Evolutionary conservation across 2,797 vertebrate species (phyloP).

Genomic region (Percopsis omiscomaycus): DNA sequence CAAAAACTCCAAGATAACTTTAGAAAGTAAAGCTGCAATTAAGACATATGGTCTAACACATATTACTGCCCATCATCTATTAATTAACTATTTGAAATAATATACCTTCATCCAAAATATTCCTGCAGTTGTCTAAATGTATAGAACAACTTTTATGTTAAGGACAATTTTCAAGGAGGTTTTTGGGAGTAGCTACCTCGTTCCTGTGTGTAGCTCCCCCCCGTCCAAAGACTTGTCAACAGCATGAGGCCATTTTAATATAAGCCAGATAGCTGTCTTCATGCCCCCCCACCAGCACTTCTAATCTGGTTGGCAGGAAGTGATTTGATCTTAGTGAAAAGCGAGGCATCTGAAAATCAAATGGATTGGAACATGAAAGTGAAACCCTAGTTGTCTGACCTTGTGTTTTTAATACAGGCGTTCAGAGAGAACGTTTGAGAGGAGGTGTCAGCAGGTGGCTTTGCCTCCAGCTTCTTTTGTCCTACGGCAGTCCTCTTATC

Average conservation of each 20-base stretch:
- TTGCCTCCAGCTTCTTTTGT: constrained; percentile 40
- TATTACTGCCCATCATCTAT: too few species aligned
- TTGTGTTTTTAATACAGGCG: constrained; percentile 46
- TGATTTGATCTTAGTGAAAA: constrained; percentile 67
- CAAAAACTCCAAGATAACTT: constrained; percentile 37
- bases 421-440: constrained; percentile 36
- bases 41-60: background rate
- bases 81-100: too few species aligned
- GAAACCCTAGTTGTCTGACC: constrained; percentile 50
- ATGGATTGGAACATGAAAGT: constrained; percentile 47
- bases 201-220: constrained; percentile 28
- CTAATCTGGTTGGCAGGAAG: constrained; percentile 59
- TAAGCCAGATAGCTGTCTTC: constrained; percentile 32
- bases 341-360: constrained; percentile 58
- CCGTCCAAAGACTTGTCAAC: constrained; percentile 55
- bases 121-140: background rate
- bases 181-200: constrained; percentile 25
- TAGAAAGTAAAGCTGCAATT: constrained; percentile 29
- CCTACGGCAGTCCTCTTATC: constrained; percentile 49
- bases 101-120: too few species aligned
- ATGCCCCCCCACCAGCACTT: constrained; percentile 40
- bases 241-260: constrained; percentile 64
- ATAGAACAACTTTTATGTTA: constrained; percentile 27
- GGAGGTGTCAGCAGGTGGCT: constrained; percentile 47
- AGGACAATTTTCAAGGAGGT: constrained; percentile 20